Conservation (phyloP, 1,140 invertebrate species). For the Trachymyrmex cornetzi region DNA sequence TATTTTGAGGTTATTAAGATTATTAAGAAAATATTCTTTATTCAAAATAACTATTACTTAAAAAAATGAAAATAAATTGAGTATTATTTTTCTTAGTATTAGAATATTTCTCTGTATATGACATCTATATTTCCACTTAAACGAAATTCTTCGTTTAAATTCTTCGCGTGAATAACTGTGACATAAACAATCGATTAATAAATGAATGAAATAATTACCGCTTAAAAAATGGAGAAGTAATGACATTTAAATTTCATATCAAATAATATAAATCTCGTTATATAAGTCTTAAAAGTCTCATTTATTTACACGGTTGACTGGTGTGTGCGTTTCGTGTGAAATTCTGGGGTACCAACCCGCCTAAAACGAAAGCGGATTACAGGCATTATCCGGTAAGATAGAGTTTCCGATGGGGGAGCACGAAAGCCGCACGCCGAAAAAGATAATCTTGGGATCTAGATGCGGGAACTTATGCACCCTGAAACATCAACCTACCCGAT, state of each 20-base stretch:
- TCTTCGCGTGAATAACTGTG: not conserved
- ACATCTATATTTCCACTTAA: not conserved
- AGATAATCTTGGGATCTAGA: slow-evolving; percentile 74
- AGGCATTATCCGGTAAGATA: slow-evolving; percentile 77
- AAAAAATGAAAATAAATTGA: too few species aligned
- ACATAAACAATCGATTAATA: not conserved
- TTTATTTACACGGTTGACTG: slow-evolving; percentile 22
- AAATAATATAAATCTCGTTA: slow-evolving; percentile 1
- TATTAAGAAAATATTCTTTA: too few species aligned
- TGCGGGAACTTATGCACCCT: slow-evolving; percentile 59
- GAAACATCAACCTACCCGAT: slow-evolving; percentile 30
- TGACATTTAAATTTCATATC: not conserved
- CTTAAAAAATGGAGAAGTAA: not conserved
- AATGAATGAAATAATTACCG: not conserved
- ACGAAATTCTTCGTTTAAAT: not conserved
- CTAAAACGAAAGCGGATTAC: slow-evolving; percentile 70
- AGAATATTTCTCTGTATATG: too few species aligned
- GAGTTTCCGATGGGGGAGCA: slow-evolving; percentile 76
- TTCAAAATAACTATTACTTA: too few species aligned
- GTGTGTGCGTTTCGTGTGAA: slow-evolving; percentile 57
- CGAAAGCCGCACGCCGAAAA: slow-evolving; percentile 61
- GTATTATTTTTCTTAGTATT: too few species aligned
- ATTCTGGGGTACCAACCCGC: slow-evolving; percentile 46
- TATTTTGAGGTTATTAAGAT: too few species aligned
- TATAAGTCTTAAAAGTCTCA: slow-evolving; percentile 18